A percentile compares a stretch with the other conserved stretches of the same genome.
Conservation (phyloP, 2,797 vertebrate species). For the Fundulus diaphanus region DNA sequence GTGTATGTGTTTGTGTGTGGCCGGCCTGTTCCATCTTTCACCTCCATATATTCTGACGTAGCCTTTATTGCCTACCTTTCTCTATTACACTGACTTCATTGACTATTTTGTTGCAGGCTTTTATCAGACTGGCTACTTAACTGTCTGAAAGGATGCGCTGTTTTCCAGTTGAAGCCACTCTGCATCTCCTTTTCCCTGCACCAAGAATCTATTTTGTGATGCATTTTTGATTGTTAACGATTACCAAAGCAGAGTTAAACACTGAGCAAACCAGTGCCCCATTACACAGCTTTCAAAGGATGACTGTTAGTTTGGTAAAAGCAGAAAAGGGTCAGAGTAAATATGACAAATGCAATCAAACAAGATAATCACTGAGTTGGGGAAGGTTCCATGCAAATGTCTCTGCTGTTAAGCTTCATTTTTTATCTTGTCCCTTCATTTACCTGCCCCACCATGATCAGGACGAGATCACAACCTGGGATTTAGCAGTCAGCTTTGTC, state of each 20-base stretch:
- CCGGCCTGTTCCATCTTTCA: conserved; percentile 1
- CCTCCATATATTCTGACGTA: conserved; percentile 20
- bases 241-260: conserved; percentile 12
- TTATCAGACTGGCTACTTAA: conserved; percentile 25
- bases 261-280: background rate
- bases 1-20: background rate
- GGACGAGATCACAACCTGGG: background rate
- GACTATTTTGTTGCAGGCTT: conserved; percentile 31
- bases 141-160: background rate
- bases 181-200: background rate
- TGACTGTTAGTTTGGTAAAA: conserved; percentile 9
- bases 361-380: background rate
- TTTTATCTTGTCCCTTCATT: background rate
- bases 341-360: conserved; percentile 7
- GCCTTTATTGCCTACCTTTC: conserved; percentile 28
- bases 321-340: conserved; percentile 7
- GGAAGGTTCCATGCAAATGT: background rate
- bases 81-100: conserved; percentile 35
- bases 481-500: background rate
- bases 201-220: conserved; percentile 20
- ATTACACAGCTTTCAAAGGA: background rate
- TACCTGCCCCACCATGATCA: background rate
- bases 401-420: background rate
- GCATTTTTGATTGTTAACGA: conserved; percentile 16
- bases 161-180: conserved; percentile 12